Evolutionary conservation across 2,797 vertebrate species (phyloP), one percentile per base, ranked within the genome.

Genomic region (Eulemur mongoz): DNA sequence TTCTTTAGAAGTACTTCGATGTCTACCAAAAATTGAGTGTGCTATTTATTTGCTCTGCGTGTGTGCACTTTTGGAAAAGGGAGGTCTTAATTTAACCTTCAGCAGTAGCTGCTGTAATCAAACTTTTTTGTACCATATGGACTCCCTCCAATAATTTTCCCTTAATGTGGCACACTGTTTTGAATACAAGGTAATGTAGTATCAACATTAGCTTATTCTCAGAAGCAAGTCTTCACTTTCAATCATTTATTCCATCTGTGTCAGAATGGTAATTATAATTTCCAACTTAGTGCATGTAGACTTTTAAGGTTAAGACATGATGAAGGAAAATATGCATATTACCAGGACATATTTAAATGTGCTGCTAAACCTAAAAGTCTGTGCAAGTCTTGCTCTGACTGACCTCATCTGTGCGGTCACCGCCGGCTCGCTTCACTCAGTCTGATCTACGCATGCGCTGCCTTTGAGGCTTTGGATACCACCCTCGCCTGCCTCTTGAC

Each of bases 341-440:
- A 40, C 30, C n/a, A 1, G 57, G 11, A 4, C 57, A 4, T 38
- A n/a, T 82, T 38, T 40, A 30, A 65, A 48, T 27, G 5, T 22
- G 7, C 38, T 13, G 13, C 43, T 27, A 32, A 32, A 23, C 18
- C 32, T 0, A 0, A 35, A 27, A 54, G 20, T 57, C 38, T 76
- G n/a, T 27, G 11, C 0, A 4, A 22, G 10, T 57, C 18, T n/a
- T 57, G 20, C 48, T 67, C 25, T 14, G 18, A 23, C 35, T 18
- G 9, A 17, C 6, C 23, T 12, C 11, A 3, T 1, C 7, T n/a
- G 1, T 27, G 14, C 2, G 4, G 20, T 35, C 35, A 5, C 2
- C 0, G 5, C 5, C 13, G 35, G 30, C 23, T 45, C 17, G 40
- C 38, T 35, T 4, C 14, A 45, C 40, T 73, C 23, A 23, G 14